Conservation (phyloP, 2,797 vertebrate species). For the Rallus crepitans region DNA sequence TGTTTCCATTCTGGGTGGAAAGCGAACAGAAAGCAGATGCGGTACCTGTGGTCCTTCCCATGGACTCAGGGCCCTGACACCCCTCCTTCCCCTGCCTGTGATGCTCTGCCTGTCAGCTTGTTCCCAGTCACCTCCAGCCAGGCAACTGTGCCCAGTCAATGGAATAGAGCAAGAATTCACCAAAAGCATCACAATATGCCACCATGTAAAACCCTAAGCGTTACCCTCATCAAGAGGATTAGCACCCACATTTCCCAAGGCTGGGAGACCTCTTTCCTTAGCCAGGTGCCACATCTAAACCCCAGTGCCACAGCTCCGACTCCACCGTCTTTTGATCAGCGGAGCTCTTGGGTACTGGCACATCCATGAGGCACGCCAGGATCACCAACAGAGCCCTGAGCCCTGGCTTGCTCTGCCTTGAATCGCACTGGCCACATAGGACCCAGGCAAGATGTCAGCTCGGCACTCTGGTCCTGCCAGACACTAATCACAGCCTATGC, state of each 20-base stretch:
- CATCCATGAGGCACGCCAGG: background rate
- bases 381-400: background rate
- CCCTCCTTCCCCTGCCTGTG: background rate
- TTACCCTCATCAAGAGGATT: background rate
- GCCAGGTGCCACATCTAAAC: fast-evolving
- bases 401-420: background rate
- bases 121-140: background rate
- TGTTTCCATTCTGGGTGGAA: background rate
- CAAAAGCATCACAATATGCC: background rate
- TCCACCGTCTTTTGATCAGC: background rate
- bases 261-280: background rate
- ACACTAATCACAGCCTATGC: background rate
- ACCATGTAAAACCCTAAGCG: background rate
- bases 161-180: background rate
- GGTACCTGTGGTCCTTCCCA: background rate
- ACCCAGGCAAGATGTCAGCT: background rate
- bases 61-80: background rate
- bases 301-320: background rate
- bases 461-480: background rate
- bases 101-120: background rate
- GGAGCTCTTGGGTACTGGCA: background rate
- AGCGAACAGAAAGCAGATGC: background rate
- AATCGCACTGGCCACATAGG: background rate
- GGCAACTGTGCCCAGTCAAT: fast-evolving
- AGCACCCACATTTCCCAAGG: background rate